Conservation (phyloP, 2,113 vertebrate genomes). For the Lepus europaeus region DNA sequence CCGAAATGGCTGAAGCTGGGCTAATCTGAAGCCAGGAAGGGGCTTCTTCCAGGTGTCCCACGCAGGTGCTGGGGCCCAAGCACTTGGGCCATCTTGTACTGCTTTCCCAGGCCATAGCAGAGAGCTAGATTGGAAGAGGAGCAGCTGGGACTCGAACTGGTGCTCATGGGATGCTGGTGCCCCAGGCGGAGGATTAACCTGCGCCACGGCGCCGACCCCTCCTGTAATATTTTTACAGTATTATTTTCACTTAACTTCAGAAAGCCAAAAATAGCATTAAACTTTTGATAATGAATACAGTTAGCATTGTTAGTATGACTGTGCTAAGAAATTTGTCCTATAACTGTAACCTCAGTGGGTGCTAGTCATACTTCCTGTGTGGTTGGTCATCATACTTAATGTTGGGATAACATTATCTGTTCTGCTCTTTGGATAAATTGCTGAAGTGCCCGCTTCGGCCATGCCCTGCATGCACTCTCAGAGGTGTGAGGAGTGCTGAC, state of each 20-base stretch:
- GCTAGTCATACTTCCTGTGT: background rate
- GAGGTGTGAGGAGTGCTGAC: background rate
- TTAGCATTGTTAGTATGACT: constrained; percentile 26
- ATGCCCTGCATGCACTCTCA: background rate
- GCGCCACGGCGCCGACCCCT: too few relatives aligned
- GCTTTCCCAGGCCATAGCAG: too few relatives aligned
- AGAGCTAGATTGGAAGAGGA: too few relatives aligned
- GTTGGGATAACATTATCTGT: background rate
- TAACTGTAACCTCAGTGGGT: background rate
- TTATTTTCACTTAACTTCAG: constrained; percentile 17
- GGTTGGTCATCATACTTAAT: background rate
- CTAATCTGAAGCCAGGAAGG: too few relatives aligned
- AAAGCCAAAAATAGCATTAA: constrained; percentile 44
- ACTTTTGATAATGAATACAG: background rate
- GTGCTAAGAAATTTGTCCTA: background rate
- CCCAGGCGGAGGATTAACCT: too few relatives aligned
- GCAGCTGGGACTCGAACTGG: too few relatives aligned
- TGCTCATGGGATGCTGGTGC: too few relatives aligned
- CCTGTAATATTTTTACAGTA: background rate
- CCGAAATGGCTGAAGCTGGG: too few relatives aligned
- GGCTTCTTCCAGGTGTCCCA: too few relatives aligned
- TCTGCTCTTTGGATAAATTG: background rate
- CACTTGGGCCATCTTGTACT: too few relatives aligned
- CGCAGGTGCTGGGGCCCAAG: too few relatives aligned
- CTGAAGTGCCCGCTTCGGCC: background rate